Evolutionary conservation across 1,140 invertebrate genomes (phyloP).

Genomic region (Trachymyrmex cornetzi): DNA sequence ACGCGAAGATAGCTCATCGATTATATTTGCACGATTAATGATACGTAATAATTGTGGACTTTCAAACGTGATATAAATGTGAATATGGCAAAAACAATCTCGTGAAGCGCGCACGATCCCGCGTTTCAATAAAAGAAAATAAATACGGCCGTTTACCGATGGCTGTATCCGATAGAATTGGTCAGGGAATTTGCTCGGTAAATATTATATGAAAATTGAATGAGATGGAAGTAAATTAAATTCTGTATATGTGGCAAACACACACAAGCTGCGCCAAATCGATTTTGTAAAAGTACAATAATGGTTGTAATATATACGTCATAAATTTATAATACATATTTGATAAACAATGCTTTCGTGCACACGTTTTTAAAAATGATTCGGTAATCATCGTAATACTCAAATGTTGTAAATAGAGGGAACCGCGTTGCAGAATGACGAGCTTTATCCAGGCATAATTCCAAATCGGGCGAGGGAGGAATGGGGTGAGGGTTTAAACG

Average conservation of each 20-base stretch:
- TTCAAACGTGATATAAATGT: slow-evolving; percentile 37
- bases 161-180: slow-evolving; percentile 70
- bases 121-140: slow-evolving; percentile 78
- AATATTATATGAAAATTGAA: slow-evolving; percentile 77
- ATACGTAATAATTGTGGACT: slow-evolving; percentile 30
- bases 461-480: background rate
- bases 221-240: slow-evolving; percentile 73
- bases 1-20: slow-evolving; percentile 1
- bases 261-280: slow-evolving; percentile 19
- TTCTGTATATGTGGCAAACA: slow-evolving; percentile 44
- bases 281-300: slow-evolving; percentile 57
- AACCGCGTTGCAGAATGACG: slow-evolving; percentile 10
- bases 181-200: slow-evolving; percentile 70
- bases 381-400: background rate
- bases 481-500: background rate
- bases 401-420: slow-evolving; percentile 13
- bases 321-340: slow-evolving; percentile 36
- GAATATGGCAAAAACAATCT: slow-evolving; percentile 61
- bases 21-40: slow-evolving; percentile 37
- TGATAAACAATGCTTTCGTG: slow-evolving; percentile 10
- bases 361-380: slow-evolving; percentile 14
- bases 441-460: slow-evolving; percentile 49
- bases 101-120: slow-evolving; percentile 41
- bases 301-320: slow-evolving; percentile 36
- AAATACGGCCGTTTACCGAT: slow-evolving; percentile 75